phyloP scores from a whole-genome alignment of 1,140 invertebrate species.

The Odontomachus brunneus region DNA sequence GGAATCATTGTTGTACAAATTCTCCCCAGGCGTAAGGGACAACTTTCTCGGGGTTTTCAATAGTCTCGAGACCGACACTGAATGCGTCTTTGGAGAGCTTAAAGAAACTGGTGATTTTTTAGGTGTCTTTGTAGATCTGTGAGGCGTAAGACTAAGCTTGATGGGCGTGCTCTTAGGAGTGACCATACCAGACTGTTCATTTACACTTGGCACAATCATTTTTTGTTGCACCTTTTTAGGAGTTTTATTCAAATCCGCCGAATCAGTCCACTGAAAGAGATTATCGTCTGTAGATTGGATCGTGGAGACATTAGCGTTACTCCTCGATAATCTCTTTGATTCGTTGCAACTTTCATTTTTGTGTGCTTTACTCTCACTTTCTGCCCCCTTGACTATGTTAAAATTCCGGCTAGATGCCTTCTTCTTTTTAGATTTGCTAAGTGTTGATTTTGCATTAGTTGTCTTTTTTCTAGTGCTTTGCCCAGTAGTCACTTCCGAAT shows the following conservation, averaged over 20 bases:
- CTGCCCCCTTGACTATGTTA: neutral
- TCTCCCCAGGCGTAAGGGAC: constrained; percentile 10
- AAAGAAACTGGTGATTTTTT: constrained; percentile 41
- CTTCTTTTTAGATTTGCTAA: neutral
- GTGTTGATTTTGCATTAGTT: neutral
- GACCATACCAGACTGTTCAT: neutral
- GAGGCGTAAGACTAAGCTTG: constrained; percentile 41
- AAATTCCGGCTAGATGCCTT: neutral
- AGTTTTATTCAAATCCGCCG: neutral
- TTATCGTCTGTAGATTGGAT: neutral
- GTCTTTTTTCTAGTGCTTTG: neutral
- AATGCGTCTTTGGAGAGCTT: constrained; percentile 40
- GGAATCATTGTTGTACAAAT: neutral
- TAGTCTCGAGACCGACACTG: neutral
- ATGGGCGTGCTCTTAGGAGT: constrained; percentile 38
- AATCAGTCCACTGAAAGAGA: neutral
- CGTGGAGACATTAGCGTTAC: neutral
- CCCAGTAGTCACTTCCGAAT: neutral
- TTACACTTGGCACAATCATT: neutral
- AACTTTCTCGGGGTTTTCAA: constrained; percentile 40
- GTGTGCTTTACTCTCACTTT: neutral
- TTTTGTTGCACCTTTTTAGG: neutral
- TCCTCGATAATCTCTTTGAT: too few species aligned
- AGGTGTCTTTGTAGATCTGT: constrained; percentile 41
- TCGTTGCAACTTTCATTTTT: neutral